Evolutionary conservation across 2,797 vertebrate species (phyloP).

Genomic region (Urosaurus nigricauda): DNA sequence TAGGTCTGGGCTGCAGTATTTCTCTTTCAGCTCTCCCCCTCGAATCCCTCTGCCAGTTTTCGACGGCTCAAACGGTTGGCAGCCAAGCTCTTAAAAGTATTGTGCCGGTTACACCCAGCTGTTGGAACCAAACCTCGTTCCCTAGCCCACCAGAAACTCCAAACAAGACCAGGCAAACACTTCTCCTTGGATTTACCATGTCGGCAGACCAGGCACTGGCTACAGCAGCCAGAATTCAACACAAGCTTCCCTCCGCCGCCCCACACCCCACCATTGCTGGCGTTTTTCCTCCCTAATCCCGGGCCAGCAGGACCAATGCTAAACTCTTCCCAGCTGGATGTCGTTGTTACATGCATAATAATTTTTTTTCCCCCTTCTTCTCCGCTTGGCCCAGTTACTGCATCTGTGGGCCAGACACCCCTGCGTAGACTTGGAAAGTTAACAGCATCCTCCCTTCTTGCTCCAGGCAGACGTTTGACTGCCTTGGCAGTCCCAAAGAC

Average conservation of each 20-base stretch:
- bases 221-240: background rate
- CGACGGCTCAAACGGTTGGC: background rate
- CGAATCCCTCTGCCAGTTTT: too few relatives aligned
- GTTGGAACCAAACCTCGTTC: background rate
- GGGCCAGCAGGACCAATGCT: background rate
- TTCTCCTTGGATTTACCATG: background rate
- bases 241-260: accelerated
- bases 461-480: background rate
- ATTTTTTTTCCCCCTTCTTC: conserved; percentile 14
- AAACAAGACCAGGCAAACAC: accelerated
- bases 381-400: conserved; percentile 43
- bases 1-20: too few relatives aligned
- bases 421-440: conserved; percentile 16
- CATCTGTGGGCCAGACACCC: conserved; percentile 53
- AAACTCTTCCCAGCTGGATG: conserved; percentile 46
- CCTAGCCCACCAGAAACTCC: conserved; percentile 20
- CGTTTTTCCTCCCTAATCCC: conserved; percentile 1
- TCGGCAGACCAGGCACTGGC: conserved; percentile 22
- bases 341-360: conserved; percentile 32
- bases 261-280: accelerated
- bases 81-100: background rate
- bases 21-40: background rate
- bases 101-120: background rate
- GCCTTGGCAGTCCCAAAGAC: background rate
- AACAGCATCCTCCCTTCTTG: conserved; percentile 10